Conservation (phyloP, 2,797 vertebrate species). For the Semotilus atromaculatus region DNA sequence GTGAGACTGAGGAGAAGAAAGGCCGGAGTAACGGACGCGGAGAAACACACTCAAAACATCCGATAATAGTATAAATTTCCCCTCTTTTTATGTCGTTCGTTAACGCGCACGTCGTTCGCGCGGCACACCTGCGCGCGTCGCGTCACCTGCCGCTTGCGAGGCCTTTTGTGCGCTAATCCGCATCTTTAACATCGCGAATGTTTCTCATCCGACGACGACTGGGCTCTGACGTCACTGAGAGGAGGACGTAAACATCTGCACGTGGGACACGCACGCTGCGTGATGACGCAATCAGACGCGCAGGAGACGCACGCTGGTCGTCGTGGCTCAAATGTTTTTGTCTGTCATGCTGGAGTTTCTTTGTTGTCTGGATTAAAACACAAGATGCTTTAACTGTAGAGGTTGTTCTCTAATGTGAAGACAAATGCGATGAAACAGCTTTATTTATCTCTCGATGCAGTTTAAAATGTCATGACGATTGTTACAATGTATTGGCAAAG, state of each 20-base stretch:
- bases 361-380: too few relatives aligned
- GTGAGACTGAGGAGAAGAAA: background rate
- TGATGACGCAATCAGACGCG: conserved; percentile 40
- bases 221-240: conserved; percentile 42
- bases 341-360: background rate
- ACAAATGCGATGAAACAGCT: background rate
- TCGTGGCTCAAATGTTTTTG: background rate
- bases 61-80: background rate
- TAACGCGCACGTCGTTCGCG: conserved; percentile 48
- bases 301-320: background rate
- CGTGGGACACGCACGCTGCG: conserved; percentile 74
- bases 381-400: too few relatives aligned
- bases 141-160: conserved; percentile 43
- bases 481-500: too few relatives aligned
- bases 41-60: background rate
- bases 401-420: background rate
- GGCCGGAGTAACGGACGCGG: conserved; percentile 15
- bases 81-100: background rate
- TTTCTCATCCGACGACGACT: conserved; percentile 52
- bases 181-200: conserved; percentile 43
- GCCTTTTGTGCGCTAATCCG: conserved; percentile 11
- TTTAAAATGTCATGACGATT: too few relatives aligned
- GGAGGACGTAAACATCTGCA: conserved; percentile 82
- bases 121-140: conserved; percentile 60
- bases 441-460: background rate